Evolutionary conservation across 1,140 invertebrate species (phyloP).

Genomic region (Zaprionus lachaisei): DNA sequence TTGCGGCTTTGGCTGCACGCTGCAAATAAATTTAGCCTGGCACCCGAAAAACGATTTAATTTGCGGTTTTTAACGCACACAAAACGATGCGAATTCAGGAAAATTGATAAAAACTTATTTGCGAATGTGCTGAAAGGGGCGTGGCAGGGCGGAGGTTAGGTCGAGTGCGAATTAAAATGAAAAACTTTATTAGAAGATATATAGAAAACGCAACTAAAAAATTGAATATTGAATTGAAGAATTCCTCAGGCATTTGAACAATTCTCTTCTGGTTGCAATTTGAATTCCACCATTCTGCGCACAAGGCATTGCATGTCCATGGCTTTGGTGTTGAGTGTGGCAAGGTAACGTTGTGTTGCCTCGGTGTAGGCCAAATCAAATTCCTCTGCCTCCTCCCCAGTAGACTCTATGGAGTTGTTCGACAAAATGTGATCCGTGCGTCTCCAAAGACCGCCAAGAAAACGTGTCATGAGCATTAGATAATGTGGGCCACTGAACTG

Average conservation of each 20-base stretch:
- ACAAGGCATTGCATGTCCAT: neutral
- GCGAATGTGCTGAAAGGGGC: conserved; percentile 15
- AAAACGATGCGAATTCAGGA: conserved; percentile 37
- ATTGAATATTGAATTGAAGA: neutral
- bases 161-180: conserved; percentile 4
- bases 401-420: neutral
- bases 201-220: neutral
- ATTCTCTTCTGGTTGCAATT: neutral
- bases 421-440: neutral
- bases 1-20: conserved; percentile 51
- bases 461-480: neutral
- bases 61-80: conserved; percentile 71
- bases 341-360: neutral
- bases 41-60: conserved; percentile 73
- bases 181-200: conserved; percentile 18
- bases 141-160: neutral
- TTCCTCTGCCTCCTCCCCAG: neutral
- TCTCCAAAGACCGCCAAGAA: conserved; percentile 1
- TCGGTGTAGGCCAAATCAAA: neutral
- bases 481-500: neutral
- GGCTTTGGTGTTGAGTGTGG: neutral
- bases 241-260: neutral
- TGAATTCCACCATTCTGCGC: neutral
- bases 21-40: conserved; percentile 72
- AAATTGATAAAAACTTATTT: conserved; percentile 74